Evolutionary conservation across 2,888 invertebrate genomes (phyloP).

Genomic region (Caenorhabditis sp.): DNA sequence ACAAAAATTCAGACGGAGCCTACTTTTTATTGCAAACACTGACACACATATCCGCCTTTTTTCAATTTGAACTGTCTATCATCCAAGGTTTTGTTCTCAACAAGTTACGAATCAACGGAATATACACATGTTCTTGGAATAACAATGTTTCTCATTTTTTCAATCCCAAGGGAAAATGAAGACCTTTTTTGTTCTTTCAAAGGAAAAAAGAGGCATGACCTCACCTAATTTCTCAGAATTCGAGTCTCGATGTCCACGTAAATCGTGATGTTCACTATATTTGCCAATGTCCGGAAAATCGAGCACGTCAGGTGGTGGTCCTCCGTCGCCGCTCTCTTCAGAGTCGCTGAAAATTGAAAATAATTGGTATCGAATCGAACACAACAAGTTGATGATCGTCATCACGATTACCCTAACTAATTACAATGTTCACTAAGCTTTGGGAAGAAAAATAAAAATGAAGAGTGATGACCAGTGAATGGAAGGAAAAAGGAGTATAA

Average conservation of each 20-base stretch:
- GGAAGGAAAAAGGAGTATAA: slow-evolving; percentile 7
- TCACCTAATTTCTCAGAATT: slow-evolving; percentile 31
- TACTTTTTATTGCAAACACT: no score
- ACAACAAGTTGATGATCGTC: not conserved
- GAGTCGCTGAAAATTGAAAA: slow-evolving; percentile 36
- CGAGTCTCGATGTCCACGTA: slow-evolving; percentile 28
- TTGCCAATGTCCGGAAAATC: slow-evolving; percentile 36
- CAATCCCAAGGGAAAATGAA: not conserved
- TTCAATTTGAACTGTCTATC: no score
- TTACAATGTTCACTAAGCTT: not conserved
- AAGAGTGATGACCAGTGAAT: slow-evolving; percentile 10
- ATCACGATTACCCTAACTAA: not conserved
- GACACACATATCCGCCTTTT: no score
- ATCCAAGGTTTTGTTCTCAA: no score
- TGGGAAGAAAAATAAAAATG: slow-evolving; percentile 5
- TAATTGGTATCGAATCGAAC: not conserved
- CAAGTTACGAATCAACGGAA: not conserved
- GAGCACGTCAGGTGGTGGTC: slow-evolving; percentile 34
- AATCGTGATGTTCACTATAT: slow-evolving; percentile 35
- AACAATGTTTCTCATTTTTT: not conserved
- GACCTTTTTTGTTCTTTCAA: not conserved
- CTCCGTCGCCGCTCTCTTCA: slow-evolving; percentile 43
- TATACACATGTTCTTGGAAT: not conserved
- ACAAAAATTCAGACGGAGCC: no score
- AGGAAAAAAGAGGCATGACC: not conserved